phyloP scores from a whole-genome alignment of 2,888 invertebrate species.

The Agrochola macilenta region DNA sequence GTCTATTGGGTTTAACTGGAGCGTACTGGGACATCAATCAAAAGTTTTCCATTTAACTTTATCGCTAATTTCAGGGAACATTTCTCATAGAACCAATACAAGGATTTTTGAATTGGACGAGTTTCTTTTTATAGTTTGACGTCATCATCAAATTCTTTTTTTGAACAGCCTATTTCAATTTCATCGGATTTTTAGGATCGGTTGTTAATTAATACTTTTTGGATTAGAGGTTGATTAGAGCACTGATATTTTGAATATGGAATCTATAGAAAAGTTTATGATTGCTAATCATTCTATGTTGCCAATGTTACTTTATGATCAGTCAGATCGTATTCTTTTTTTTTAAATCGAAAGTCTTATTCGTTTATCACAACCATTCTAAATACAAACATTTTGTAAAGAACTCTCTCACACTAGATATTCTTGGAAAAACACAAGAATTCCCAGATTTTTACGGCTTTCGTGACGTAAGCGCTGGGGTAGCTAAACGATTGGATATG shows the following conservation, averaged over 20 bases:
- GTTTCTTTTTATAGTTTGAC: conserved; percentile 23
- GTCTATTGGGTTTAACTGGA: conserved; percentile 49
- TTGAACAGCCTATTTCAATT: background rate
- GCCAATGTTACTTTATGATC: background rate
- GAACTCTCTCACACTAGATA: background rate
- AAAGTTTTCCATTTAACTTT: conserved; percentile 63
- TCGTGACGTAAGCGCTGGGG: conserved; percentile 36
- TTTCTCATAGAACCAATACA: conserved; percentile 53
- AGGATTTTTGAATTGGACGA: conserved; percentile 25
- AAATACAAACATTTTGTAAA: background rate
- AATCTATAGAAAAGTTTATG: background rate
- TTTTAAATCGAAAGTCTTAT: conserved; percentile 3
- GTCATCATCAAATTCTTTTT: conserved; percentile 34
- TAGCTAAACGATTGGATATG: conserved; percentile 4
- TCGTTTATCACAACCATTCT: background rate
- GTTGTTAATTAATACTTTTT: conserved; percentile 17
- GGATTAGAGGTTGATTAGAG: background rate
- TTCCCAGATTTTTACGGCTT: conserved; percentile 45
- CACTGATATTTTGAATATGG: background rate
- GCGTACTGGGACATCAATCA: conserved; percentile 59
- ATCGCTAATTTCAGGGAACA: conserved; percentile 49
- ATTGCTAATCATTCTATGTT: background rate
- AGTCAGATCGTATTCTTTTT: background rate
- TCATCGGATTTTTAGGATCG: background rate
- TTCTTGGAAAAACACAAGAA: conserved; percentile 40